Conservation (phyloP, 2,888 invertebrate species). For the Drosophila trichaetosa region DNA sequence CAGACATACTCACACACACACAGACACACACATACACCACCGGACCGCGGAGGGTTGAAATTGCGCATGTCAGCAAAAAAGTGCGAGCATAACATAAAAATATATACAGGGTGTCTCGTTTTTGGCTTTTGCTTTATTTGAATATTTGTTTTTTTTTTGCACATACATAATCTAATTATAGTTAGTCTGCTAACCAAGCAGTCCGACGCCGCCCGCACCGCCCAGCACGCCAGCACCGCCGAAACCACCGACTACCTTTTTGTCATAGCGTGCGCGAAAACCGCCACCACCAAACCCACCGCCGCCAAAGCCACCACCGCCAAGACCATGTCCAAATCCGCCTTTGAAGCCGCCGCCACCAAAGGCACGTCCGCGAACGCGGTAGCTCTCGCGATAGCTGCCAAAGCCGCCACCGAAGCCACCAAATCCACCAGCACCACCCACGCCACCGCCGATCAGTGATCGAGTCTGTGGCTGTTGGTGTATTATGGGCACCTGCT, state of each 20-base stretch:
- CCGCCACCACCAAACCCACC: constrained; percentile 62
- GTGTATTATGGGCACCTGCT: constrained; percentile 57
- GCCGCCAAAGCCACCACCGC: constrained; percentile 47
- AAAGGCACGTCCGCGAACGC: constrained; percentile 71
- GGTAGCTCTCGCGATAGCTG: constrained; percentile 72
- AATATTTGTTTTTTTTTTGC: neutral
- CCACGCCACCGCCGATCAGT: constrained; percentile 26
- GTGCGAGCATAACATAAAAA: constrained; percentile 37
- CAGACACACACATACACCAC: constrained; percentile 15
- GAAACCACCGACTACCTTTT: constrained; percentile 65
- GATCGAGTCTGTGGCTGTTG: constrained; percentile 54
- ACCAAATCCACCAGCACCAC: constrained; percentile 40
- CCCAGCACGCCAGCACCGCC: constrained; percentile 63
- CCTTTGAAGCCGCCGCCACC: constrained; percentile 64
- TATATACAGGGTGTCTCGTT: constrained; percentile 65
- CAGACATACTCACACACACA: constrained; percentile 16
- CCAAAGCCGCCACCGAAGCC: constrained; percentile 74
- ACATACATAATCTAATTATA: constrained; percentile 14
- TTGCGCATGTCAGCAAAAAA: constrained; percentile 79
- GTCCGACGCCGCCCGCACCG: constrained; percentile 35
- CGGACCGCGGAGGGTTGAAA: constrained; percentile 57
- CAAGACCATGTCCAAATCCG: constrained; percentile 52
- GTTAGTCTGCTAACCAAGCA: constrained; percentile 22
- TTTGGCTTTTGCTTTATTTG: constrained; percentile 31
- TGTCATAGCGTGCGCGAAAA: constrained; percentile 65